These are phyloP conservation scores for Eupithecia insigniata DNA, from an alignment of 2,888 invertebrate species.

Conservation along the genomic window DNA sequence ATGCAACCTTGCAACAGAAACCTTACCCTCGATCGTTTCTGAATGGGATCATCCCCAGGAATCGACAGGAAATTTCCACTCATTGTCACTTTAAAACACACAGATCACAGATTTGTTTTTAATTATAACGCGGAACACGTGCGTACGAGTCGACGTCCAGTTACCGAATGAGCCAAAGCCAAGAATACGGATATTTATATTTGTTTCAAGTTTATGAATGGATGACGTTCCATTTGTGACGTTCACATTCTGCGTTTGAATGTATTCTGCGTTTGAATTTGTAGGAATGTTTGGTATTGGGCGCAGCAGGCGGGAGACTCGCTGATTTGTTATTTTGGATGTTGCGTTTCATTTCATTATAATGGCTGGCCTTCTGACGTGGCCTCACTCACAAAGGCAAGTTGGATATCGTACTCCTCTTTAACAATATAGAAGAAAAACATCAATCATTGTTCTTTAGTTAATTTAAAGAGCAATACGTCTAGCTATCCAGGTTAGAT, in stretches of 20 bases:
- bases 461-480: background rate
- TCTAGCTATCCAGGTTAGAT: background rate
- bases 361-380: slow-evolving; percentile 8
- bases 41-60: slow-evolving; percentile 74
- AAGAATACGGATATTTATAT: slow-evolving; percentile 10
- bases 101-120: slow-evolving; percentile 48
- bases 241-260: slow-evolving; percentile 52
- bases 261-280: slow-evolving; percentile 69
- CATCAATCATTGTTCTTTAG: background rate
- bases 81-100: slow-evolving; percentile 67
- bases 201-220: slow-evolving; percentile 73
- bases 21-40: slow-evolving; percentile 76
- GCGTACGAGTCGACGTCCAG: slow-evolving; percentile 69
- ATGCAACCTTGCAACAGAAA: slow-evolving; percentile 39
- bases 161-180: slow-evolving; percentile 60
- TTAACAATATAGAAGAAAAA: background rate
- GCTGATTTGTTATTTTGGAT: slow-evolving; percentile 34
- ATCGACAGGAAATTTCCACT: slow-evolving; percentile 80
- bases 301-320: slow-evolving; percentile 38
- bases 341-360: slow-evolving; percentile 23
- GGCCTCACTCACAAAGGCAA: slow-evolving; percentile 2
- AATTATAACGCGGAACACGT: slow-evolving; percentile 61
- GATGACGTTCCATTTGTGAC: slow-evolving; percentile 68
- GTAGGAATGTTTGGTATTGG: slow-evolving; percentile 62
- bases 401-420: background rate